Evolutionary conservation across 1,140 invertebrate genomes (phyloP).

Genomic region (Papilio polytes): DNA sequence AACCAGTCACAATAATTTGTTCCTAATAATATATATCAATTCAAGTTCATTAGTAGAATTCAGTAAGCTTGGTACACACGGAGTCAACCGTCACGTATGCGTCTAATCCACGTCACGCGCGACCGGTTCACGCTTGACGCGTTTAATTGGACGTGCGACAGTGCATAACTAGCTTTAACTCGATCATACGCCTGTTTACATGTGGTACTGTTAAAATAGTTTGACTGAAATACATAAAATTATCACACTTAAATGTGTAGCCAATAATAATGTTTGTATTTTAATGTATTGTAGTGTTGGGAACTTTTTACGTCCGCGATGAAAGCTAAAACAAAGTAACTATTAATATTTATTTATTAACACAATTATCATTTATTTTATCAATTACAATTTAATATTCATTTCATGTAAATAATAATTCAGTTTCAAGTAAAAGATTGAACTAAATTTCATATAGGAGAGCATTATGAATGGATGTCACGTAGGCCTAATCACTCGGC

Average conservation of each 20-base stretch:
- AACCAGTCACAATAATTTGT: neutral
- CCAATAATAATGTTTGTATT: neutral
- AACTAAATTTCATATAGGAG: neutral
- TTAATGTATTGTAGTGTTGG: no score
- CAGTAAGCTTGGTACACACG: constrained; percentile 19
- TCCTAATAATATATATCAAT: constrained; percentile 42
- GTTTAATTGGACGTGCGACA: constrained; percentile 65
- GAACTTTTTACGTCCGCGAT: no score
- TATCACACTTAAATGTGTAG: neutral
- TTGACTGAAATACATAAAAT: neutral
- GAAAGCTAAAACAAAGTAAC: no score
- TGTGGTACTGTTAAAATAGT: neutral
- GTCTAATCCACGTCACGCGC: constrained; percentile 67
- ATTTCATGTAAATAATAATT: neutral
- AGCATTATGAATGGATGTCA: constrained; percentile 49
- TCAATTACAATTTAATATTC: neutral
- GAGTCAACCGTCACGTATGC: constrained; percentile 50
- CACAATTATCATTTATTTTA: neutral
- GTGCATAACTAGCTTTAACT: constrained; percentile 59
- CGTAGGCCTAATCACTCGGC: constrained; percentile 48
- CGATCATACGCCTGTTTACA: constrained; percentile 44
- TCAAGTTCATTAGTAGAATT: constrained; percentile 45
- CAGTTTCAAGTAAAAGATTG: neutral
- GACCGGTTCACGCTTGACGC: constrained; percentile 62
- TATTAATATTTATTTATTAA: no score